Evolutionary conservation across 2,113 vertebrate genomes (phyloP).

Genomic region (Aphyosemion australe): DNA sequence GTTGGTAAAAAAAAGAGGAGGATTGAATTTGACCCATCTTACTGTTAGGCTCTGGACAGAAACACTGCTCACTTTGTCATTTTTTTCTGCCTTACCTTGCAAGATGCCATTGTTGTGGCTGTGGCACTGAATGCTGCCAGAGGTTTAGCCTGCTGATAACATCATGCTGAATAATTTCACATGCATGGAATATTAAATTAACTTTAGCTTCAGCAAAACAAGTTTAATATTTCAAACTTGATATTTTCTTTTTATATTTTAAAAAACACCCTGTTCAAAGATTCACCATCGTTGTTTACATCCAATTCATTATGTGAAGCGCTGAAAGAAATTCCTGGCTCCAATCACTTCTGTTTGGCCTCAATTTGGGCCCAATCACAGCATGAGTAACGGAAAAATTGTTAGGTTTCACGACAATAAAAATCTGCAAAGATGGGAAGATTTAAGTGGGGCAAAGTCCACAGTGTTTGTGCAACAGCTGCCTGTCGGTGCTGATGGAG

Average conservation of each 20-base stretch:
- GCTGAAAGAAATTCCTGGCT: not conserved
- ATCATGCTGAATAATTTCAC: not conserved
- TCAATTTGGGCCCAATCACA: not conserved
- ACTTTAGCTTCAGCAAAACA: not conserved
- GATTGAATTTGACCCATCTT: slow-evolving; percentile 61
- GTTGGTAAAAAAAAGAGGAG: slow-evolving; percentile 57
- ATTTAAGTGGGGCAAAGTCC: not conserved
- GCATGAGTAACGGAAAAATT: not conserved
- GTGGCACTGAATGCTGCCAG: slow-evolving; percentile 14
- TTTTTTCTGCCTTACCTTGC: not conserved
- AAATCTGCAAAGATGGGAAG: not conserved
- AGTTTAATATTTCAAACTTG: not conserved
- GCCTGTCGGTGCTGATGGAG: not conserved
- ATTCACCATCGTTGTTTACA: not conserved
- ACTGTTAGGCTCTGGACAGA: slow-evolving; percentile 37
- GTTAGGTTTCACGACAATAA: not conserved
- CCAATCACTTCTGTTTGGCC: not conserved
- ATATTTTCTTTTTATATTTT: not conserved
- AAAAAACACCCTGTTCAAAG: not conserved
- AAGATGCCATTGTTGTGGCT: slow-evolving; percentile 43
- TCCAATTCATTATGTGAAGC: not conserved
- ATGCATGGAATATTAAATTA: not conserved
- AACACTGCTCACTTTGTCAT: slow-evolving; percentile 49
- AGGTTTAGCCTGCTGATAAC: not conserved
- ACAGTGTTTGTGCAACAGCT: not conserved